These are phyloP conservation scores for Ophioninae sp. DNA, from an alignment of 2,888 invertebrate species.

Conservation along the genomic window DNA sequence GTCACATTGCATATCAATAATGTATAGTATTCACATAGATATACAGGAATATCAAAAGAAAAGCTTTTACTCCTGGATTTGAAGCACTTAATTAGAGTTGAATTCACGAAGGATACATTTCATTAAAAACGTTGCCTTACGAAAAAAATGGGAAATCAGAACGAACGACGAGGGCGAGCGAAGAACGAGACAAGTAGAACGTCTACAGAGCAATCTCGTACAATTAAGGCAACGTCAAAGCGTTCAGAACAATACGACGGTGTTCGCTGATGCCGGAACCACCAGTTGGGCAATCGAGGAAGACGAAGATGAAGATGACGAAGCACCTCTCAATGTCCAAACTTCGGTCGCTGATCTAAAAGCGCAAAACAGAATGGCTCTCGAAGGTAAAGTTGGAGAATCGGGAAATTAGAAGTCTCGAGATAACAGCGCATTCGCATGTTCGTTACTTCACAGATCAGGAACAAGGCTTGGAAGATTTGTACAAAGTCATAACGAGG, in stretches of 20 bases:
- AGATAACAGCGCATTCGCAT: not conserved
- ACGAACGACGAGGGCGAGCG: conserved; percentile 85
- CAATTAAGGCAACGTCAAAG: conserved; percentile 83
- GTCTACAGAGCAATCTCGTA: conserved; percentile 83
- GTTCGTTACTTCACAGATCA: conserved; percentile 83
- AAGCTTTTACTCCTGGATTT: no score
- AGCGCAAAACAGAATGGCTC: conserved; percentile 83
- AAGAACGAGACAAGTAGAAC: conserved; percentile 84
- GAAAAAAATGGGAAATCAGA: conserved; percentile 76
- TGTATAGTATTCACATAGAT: no score
- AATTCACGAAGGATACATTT: not conserved
- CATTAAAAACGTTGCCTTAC: not conserved
- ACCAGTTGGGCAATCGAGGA: conserved; percentile 80
- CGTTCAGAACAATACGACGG: conserved; percentile 76
- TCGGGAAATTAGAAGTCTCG: not conserved
- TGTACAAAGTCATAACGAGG: conserved; percentile 88
- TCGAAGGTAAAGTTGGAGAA: conserved; percentile 81
- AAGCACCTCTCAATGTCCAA: conserved; percentile 80
- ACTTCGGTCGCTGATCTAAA: conserved; percentile 82
- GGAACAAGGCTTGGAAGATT: conserved; percentile 88
- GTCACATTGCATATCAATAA: no score
- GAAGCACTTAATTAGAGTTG: no score
- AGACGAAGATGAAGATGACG: conserved; percentile 79
- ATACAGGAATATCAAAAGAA: no score
- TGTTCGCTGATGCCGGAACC: conserved; percentile 81